Percentiles rank a stretch among this genome's conserved stretches.
phyloP scores from a whole-genome alignment of 2,113 vertebrate genomes.

The Oceanodroma tethys region DNA sequence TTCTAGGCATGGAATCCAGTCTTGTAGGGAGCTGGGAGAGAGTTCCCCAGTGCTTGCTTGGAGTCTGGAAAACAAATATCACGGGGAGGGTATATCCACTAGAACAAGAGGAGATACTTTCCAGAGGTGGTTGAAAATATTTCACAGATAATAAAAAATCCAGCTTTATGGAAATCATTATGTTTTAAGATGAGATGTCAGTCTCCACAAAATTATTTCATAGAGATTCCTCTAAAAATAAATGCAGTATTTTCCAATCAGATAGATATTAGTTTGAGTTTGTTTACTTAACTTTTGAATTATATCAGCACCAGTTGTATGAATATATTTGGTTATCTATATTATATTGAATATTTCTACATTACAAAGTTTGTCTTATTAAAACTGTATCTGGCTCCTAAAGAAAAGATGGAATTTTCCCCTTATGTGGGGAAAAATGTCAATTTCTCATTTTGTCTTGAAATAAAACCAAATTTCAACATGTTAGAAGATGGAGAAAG shows the following conservation, averaged over 20 bases:
- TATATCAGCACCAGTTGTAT: not conserved
- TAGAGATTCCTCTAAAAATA: not conserved
- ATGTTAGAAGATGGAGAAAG: not conserved
- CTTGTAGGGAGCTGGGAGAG: not conserved
- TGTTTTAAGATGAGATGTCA: not conserved
- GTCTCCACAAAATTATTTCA: not conserved
- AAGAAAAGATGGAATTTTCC: not conserved
- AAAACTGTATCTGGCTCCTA: not conserved
- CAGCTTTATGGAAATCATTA: not conserved
- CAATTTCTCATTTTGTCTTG: not conserved
- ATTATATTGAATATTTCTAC: not conserved
- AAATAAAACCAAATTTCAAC: not conserved
- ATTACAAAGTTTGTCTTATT: not conserved
- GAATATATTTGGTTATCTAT: not conserved
- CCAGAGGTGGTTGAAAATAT: not conserved
- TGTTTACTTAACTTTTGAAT: not conserved
- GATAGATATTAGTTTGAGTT: not conserved
- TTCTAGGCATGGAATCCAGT: not conserved
- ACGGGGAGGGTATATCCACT: rapidly evolving
- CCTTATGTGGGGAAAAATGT: not conserved
- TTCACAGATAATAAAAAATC: not conserved
- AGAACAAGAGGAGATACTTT: not conserved
- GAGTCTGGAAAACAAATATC: not conserved
- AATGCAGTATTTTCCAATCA: not conserved
- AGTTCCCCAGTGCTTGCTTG: rapidly evolving